Percentiles rank a stretch among this genome's conserved stretches.
Conservation (phyloP, 2,888 invertebrate genomes). For the Tortricodes alternella region DNA sequence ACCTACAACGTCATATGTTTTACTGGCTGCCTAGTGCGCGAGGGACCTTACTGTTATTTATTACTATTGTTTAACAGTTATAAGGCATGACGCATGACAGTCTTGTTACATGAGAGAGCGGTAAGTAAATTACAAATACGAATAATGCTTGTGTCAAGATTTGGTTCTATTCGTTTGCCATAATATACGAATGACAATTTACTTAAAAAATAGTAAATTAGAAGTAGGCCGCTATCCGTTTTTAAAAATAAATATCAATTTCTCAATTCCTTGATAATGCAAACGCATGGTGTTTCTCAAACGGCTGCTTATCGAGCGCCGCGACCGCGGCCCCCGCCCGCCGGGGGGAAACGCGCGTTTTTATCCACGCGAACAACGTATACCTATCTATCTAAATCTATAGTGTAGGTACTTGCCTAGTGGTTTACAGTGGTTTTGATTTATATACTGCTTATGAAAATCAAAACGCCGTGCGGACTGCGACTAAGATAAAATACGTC, state of each 20-base stretch:
- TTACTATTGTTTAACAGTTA: no score
- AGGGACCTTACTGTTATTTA: no score
- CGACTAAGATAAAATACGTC: constrained; percentile 7
- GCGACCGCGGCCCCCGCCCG: constrained; percentile 35
- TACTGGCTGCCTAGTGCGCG: no score
- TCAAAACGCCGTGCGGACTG: neutral
- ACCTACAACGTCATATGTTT: no score
- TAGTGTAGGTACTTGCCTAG: neutral
- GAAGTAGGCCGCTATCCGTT: no score
- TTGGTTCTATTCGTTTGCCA: no score
- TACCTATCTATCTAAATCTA: neutral
- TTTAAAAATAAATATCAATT: neutral
- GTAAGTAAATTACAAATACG: no score
- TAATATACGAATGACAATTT: no score
- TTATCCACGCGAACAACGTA: constrained; percentile 15
- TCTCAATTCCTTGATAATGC: constrained; percentile 4
- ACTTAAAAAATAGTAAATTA: no score
- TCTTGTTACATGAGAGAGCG: no score
- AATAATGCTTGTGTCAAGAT: no score
- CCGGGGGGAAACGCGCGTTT: constrained; percentile 39
- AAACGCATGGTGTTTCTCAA: constrained; percentile 1
- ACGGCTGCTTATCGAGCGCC: constrained; percentile 41
- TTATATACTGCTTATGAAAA: neutral
- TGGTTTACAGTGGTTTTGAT: neutral
- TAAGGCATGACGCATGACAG: no score